These are phyloP conservation scores for Clarias fuscus DNA, from an alignment of 2,797 vertebrate genomes.

Conservation along the genomic window DNA sequence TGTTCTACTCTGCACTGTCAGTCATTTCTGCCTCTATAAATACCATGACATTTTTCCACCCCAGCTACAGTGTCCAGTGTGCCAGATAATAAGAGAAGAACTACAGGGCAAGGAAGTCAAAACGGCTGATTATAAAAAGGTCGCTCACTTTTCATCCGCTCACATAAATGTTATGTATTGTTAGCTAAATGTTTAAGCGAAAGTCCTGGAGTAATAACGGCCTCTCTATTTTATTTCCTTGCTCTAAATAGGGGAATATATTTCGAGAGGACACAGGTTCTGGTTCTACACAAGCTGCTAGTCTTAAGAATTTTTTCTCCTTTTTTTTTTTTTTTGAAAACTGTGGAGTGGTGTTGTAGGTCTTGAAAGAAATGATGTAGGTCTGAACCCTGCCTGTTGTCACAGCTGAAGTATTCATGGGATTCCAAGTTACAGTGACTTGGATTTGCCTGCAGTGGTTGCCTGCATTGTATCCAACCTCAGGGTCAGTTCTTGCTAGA, in stretches of 20 bases:
- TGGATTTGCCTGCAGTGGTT: not conserved
- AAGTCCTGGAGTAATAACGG: not conserved
- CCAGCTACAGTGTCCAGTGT: conserved; percentile 37
- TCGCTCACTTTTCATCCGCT: conserved; percentile 26
- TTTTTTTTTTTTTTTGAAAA: not conserved
- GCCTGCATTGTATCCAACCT: not conserved
- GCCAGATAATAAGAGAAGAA: conserved; percentile 41
- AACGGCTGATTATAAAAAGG: conserved; percentile 41
- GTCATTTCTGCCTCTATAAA: conserved; percentile 50
- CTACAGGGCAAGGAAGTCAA: conserved; percentile 4
- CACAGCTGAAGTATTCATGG: not conserved
- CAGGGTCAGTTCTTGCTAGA: not conserved
- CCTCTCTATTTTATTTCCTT: not conserved
- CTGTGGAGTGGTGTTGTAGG: not conserved
- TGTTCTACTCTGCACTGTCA: conserved; percentile 47
- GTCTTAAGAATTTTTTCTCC: not conserved
- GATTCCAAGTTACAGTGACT: not conserved
- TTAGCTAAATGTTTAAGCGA: conserved; percentile 7
- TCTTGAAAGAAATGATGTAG: not conserved
- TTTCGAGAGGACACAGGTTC: not conserved
- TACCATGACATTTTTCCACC: conserved; percentile 57
- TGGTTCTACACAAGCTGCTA: not conserved
- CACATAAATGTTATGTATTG: conserved; percentile 30
- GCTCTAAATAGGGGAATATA: not conserved
- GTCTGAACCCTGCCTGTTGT: not conserved